These are phyloP conservation scores for Chlorocebus sabaeus DNA, from an alignment of 2,113 vertebrate species.

Conservation along the genomic window DNA sequence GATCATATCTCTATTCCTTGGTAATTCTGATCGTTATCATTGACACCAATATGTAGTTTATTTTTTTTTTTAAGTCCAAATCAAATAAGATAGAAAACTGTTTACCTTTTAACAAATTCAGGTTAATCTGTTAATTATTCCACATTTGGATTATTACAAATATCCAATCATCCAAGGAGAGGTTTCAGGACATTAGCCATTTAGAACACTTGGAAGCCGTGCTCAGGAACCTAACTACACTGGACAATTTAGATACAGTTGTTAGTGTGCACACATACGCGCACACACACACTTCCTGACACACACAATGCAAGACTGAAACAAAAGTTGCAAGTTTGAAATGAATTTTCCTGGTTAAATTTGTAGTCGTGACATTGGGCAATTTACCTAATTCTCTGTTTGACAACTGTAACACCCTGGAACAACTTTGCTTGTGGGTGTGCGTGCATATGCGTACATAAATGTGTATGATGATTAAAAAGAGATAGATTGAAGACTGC, in stretches of 20 bases:
- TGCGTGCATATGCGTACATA: neutral
- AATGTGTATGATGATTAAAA: neutral
- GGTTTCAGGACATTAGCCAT: neutral
- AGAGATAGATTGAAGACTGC: neutral
- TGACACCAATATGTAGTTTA: neutral
- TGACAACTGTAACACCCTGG: neutral
- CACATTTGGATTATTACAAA: neutral
- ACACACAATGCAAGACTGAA: neutral
- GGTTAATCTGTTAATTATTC: neutral
- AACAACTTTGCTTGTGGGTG: neutral
- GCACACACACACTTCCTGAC: no score
- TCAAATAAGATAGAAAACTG: neutral
- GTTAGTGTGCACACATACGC: fast-evolving
- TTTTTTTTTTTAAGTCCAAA: neutral
- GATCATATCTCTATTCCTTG: neutral
- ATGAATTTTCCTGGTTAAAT: neutral
- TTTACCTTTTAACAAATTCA: neutral
- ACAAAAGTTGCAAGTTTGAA: neutral
- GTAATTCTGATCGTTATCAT: neutral
- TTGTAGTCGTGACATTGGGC: neutral
- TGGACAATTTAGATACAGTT: neutral
- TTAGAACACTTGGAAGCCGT: neutral
- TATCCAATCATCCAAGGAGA: neutral
- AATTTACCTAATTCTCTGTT: neutral
- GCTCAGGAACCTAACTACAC: neutral